Conservation (phyloP, 2,888 invertebrate genomes). For the Drosophila borealis region DNA sequence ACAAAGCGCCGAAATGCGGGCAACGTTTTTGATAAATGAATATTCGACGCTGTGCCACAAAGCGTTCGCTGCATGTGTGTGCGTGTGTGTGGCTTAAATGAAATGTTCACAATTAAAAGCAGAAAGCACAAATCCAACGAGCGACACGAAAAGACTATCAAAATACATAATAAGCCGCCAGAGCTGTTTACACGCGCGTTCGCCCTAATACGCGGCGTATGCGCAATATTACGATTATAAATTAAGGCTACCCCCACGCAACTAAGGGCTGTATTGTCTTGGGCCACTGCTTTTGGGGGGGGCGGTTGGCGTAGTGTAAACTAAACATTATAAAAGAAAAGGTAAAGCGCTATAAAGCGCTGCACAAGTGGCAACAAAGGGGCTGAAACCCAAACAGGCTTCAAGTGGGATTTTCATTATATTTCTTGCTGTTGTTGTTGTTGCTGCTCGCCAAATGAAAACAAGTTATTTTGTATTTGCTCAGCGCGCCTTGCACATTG, state of each 20-base stretch:
- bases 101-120: slow-evolving; percentile 79
- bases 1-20: slow-evolving; percentile 74
- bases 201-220: slow-evolving; percentile 57
- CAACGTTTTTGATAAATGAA: slow-evolving; percentile 76
- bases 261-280: slow-evolving; percentile 42
- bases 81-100: slow-evolving; percentile 66
- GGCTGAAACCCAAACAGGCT: slow-evolving; percentile 39
- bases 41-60: slow-evolving; percentile 53
- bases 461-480: slow-evolving; percentile 74
- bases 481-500: slow-evolving; percentile 64
- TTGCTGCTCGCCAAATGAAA: slow-evolving; percentile 46
- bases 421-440: slow-evolving; percentile 24
- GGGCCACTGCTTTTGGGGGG: slow-evolving; percentile 1
- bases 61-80: slow-evolving; percentile 21
- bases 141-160: slow-evolving; percentile 74
- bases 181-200: slow-evolving; percentile 47
- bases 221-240: slow-evolving; percentile 64
- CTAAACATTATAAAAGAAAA: slow-evolving; percentile 55
- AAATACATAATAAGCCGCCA: slow-evolving; percentile 53
- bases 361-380: slow-evolving; percentile 56
- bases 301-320: slow-evolving; percentile 52
- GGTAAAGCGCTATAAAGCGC: slow-evolving; percentile 25
- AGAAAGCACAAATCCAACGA: slow-evolving; percentile 65
- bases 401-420: slow-evolving; percentile 62
- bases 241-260: slow-evolving; percentile 30